Conservation (phyloP, 2,888 invertebrate genomes). For the Chrysopilus asiliformis region DNA sequence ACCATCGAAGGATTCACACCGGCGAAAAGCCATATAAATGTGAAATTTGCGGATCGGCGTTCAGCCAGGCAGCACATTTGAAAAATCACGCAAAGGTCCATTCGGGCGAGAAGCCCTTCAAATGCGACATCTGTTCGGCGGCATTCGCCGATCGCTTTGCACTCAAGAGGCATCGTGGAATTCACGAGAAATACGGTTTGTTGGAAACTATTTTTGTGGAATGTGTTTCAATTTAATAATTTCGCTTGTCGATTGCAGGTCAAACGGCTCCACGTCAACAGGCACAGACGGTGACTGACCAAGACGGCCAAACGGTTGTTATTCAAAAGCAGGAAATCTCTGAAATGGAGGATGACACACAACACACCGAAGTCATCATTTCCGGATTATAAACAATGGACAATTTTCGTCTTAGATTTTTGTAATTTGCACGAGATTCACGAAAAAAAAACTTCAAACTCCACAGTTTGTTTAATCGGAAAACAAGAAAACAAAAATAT, state of each 20-base stretch:
- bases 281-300: constrained; percentile 17
- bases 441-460: background rate
- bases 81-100: constrained; percentile 80
- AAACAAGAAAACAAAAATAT: background rate
- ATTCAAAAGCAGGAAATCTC: constrained; percentile 34
- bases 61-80: constrained; percentile 78
- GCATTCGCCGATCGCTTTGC: constrained; percentile 81
- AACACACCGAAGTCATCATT: constrained; percentile 13
- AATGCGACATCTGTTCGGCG: constrained; percentile 72
- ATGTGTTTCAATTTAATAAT: background rate
- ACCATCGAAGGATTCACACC: constrained; percentile 76
- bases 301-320: constrained; percentile 24
- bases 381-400: constrained; percentile 12
- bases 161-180: constrained; percentile 70
- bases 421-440: too few species aligned
- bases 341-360: constrained; percentile 31
- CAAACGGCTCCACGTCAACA: constrained; percentile 40
- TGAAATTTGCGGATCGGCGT: constrained; percentile 78
- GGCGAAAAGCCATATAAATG: constrained; percentile 52
- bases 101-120: constrained; percentile 69
- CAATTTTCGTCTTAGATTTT: too few species aligned
- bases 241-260: constrained; percentile 18
- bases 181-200: constrained; percentile 74
- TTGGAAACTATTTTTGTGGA: too few species aligned
- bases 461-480: background rate